Percentiles rank a stretch among this genome's conserved stretches.
Conservation (phyloP, 37 sponge, comb jelly and placozoan genomes). For the Crambe crambe region DNA sequence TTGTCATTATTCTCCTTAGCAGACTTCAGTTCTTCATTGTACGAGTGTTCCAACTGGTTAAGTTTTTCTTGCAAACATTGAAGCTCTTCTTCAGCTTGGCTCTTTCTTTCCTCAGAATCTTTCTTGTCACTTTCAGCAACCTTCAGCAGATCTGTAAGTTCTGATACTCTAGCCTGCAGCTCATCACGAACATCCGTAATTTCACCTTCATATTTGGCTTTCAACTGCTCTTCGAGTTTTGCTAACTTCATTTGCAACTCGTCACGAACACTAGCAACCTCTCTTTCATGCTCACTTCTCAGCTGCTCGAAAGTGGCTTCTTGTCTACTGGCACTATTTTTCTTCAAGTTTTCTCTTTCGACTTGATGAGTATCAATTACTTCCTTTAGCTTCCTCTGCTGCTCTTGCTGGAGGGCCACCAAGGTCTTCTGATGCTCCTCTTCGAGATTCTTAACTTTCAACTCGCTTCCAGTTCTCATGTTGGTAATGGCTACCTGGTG, state of each 20-base stretch:
- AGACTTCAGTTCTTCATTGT: not conserved
- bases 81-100: not conserved
- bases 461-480: no score
- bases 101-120: not conserved
- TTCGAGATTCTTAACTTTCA: not conserved
- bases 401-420: not conserved
- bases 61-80: not conserved
- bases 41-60: not conserved
- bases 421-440: not conserved
- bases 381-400: not conserved
- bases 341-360: not conserved
- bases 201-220: not conserved
- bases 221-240: not conserved
- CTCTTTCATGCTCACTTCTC: not conserved
- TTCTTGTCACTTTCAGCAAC: not conserved
- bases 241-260: not conserved
- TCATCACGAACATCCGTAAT: not conserved
- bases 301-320: no score
- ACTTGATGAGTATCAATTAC: slow-evolving; percentile 1
- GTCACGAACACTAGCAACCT: not conserved
- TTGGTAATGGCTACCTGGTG: not conserved
- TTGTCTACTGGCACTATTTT: not conserved
- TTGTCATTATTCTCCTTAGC: slow-evolving; percentile 2
- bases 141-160: no score
- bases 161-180: not conserved